Conservation (phyloP, 2,113 vertebrate species). For the Chlorodrepanis virens region DNA sequence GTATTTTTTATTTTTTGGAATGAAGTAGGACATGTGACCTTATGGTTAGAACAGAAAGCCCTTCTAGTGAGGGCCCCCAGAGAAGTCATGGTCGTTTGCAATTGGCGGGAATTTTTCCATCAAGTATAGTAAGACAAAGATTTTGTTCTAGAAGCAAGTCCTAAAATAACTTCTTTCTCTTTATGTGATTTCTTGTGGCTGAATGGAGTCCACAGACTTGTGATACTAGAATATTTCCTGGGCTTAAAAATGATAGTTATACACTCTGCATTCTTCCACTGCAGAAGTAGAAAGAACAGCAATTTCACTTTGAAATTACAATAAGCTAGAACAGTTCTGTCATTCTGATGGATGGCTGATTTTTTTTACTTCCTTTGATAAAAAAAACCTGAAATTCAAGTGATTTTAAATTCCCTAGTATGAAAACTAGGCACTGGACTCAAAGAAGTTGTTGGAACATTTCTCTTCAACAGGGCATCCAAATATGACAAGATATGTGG, state of each 20-base stretch:
- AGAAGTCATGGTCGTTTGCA: not conserved
- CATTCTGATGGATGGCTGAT: not conserved
- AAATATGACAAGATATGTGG: not conserved
- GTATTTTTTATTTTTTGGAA: not conserved
- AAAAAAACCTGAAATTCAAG: not conserved
- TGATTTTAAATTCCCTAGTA: not conserved
- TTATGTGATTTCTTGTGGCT: not conserved
- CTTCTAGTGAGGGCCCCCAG: not conserved
- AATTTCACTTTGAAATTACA: not conserved
- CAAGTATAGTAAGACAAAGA: not conserved
- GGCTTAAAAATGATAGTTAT: not conserved
- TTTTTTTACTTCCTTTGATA: not conserved
- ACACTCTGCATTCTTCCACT: not conserved
- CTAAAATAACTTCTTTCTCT: not conserved
- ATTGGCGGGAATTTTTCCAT: not conserved
- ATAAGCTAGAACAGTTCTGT: not conserved
- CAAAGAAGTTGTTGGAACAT: not conserved
- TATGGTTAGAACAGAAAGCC: not conserved
- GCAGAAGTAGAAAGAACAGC: not conserved
- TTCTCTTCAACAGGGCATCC: not conserved
- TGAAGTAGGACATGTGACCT: not conserved
- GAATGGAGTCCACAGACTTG: not conserved
- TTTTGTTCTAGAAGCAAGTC: not conserved
- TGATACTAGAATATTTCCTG: not conserved
- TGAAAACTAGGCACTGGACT: not conserved